These are phyloP conservation scores for Parnassius smintheus DNA, from an alignment of 2,888 invertebrate species.

Conservation along the genomic window DNA sequence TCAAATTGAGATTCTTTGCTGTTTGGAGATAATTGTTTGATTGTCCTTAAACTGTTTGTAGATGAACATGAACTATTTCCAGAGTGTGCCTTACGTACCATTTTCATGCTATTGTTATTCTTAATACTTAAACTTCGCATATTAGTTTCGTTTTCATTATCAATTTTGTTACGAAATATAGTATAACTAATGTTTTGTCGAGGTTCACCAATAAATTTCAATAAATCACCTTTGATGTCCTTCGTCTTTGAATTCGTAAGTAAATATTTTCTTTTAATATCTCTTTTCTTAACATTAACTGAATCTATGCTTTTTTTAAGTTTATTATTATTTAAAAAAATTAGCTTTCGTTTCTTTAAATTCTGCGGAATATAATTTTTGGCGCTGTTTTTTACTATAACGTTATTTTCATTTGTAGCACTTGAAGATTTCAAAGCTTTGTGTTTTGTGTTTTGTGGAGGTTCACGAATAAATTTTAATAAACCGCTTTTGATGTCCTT, in stretches of 20 bases:
- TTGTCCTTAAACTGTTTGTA: constrained; percentile 60
- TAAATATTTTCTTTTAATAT: neutral
- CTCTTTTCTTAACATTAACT: neutral
- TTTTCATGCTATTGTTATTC: constrained; percentile 38
- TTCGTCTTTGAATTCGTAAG: constrained; percentile 35
- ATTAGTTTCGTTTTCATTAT: constrained; percentile 37
- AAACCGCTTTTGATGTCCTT: constrained; percentile 47
- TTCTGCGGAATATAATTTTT: constrained; percentile 50
- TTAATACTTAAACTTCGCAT: constrained; percentile 22
- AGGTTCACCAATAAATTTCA: constrained; percentile 44
- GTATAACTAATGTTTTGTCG: constrained; percentile 44
- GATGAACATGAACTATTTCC: constrained; percentile 64
- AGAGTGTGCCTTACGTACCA: constrained; percentile 39
- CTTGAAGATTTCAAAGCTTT: constrained; percentile 24
- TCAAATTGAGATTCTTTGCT: constrained; percentile 33
- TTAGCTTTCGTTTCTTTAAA: constrained; percentile 30
- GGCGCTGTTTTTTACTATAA: constrained; percentile 5
- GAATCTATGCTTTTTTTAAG: neutral
- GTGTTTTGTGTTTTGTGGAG: constrained; percentile 37
- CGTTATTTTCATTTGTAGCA: constrained; percentile 34
- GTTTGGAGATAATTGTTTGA: constrained; percentile 44
- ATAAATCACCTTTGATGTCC: constrained; percentile 45
- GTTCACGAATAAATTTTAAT: constrained; percentile 42
- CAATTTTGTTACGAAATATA: constrained; percentile 51
- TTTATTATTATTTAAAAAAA: neutral